Conservation (phyloP, 64 coral and sea anemone genomes). For the Astreopora myriophthalma region DNA sequence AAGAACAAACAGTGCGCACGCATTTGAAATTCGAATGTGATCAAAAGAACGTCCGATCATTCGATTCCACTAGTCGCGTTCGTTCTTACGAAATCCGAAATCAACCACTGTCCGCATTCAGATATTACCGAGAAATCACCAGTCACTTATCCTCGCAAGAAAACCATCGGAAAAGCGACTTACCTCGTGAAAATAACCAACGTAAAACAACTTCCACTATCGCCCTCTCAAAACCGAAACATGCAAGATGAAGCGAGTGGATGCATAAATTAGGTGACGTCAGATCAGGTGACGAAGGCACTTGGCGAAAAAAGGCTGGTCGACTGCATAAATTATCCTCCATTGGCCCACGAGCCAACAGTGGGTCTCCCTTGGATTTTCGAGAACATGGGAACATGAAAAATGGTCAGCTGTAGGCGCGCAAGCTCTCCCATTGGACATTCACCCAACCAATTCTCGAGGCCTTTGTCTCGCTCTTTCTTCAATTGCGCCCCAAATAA, state of each 20-base stretch:
- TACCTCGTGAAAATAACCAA: conserved; percentile 4
- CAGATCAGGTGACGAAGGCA: conserved; percentile 48
- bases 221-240: neutral
- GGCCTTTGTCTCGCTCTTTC: no score
- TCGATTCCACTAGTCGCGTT: neutral
- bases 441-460: no score
- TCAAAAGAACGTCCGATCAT: conserved; percentile 53
- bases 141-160: neutral
- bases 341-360: no score
- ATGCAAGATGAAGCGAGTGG: conserved; percentile 23
- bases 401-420: no score
- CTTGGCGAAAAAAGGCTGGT: neutral
- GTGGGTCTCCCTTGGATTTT: no score
- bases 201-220: conserved; percentile 8
- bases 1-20: conserved; percentile 1
- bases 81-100: neutral
- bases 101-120: neutral
- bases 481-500: no score
- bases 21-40: conserved; percentile 19
- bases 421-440: no score
- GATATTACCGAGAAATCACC: neutral
- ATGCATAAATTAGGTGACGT: conserved; percentile 36
- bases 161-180: neutral
- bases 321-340: neutral
- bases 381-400: no score